Conservation (phyloP, 2,113 vertebrate genomes). For the Murina feae region DNA sequence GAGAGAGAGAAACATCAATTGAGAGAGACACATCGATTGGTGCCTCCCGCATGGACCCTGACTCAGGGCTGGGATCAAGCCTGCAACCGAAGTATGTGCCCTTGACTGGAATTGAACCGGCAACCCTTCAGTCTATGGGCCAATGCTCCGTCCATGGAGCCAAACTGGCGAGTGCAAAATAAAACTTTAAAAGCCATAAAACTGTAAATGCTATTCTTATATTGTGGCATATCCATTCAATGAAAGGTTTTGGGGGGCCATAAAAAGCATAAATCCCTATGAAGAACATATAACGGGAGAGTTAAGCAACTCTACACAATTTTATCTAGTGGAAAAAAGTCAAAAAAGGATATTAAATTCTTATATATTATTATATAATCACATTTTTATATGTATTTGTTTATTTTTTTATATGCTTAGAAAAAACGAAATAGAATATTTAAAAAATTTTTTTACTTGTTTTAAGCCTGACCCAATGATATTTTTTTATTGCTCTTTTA, state of each 20-base stretch:
- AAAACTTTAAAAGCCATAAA: not conserved
- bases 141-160: too few species aligned
- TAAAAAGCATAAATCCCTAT: not conserved
- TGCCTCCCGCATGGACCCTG: too few species aligned
- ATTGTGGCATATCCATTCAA: not conserved
- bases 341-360: not conserved
- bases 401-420: constrained; percentile 26
- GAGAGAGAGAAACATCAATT: too few species aligned
- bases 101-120: too few species aligned
- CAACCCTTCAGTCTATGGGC: too few species aligned
- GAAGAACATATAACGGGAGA: not conserved
- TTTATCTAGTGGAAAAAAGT: not conserved
- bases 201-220: constrained; percentile 6
- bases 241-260: not conserved
- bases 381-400: not conserved
- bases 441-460: too few species aligned
- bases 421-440: not conserved
- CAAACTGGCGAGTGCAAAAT: not conserved
- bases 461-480: too few species aligned
- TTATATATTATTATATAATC: not conserved
- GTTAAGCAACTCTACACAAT: not conserved
- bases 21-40: too few species aligned
- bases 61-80: too few species aligned
- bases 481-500: too few species aligned
- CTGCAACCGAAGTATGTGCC: too few species aligned